Evolutionary conservation across 2,797 vertebrate species (phyloP).

Genomic region (Denticeps clupeoides): DNA sequence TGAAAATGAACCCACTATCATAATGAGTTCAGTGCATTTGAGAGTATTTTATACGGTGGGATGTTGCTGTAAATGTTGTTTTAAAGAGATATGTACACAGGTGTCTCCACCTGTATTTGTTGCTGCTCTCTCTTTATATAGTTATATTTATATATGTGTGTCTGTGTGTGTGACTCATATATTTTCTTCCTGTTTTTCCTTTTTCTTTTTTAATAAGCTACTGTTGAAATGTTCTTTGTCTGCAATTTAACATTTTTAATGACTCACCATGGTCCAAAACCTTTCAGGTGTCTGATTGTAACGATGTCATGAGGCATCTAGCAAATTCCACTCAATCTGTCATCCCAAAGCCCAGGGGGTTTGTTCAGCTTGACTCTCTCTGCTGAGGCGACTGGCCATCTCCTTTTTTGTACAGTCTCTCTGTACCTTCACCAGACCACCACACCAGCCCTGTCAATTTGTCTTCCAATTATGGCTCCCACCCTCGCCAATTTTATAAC

Average conservation of each 20-base stretch:
- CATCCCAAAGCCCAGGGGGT: constrained; percentile 76
- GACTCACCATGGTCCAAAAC: constrained; percentile 83
- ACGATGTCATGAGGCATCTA: constrained; percentile 84
- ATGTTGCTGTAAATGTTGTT: constrained; percentile 1
- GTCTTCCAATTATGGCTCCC: constrained; percentile 75
- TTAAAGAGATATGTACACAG: too few relatives aligned
- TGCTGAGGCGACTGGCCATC: constrained; percentile 76
- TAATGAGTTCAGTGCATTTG: too few relatives aligned
- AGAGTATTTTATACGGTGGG: background rate
- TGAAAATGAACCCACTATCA: too few relatives aligned
- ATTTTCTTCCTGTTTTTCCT: constrained; percentile 52
- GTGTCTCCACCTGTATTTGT: background rate
- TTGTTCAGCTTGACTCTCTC: constrained; percentile 79
- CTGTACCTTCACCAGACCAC: constrained; percentile 52
- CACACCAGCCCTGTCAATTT: constrained; percentile 75
- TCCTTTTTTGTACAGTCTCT: constrained; percentile 71
- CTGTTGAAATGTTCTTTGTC: constrained; percentile 43
- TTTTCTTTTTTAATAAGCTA: constrained; percentile 35
- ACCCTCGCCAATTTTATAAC: constrained; percentile 31
- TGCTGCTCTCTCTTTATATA: constrained; percentile 13
- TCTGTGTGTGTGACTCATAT: background rate
- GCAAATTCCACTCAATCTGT: constrained; percentile 81
- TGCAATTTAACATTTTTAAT: constrained; percentile 69
- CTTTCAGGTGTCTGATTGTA: constrained; percentile 90
- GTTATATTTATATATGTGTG: constrained; percentile 12